phyloP scores from a whole-genome alignment of 1,140 invertebrate species.

The Eubasilissa regina region DNA sequence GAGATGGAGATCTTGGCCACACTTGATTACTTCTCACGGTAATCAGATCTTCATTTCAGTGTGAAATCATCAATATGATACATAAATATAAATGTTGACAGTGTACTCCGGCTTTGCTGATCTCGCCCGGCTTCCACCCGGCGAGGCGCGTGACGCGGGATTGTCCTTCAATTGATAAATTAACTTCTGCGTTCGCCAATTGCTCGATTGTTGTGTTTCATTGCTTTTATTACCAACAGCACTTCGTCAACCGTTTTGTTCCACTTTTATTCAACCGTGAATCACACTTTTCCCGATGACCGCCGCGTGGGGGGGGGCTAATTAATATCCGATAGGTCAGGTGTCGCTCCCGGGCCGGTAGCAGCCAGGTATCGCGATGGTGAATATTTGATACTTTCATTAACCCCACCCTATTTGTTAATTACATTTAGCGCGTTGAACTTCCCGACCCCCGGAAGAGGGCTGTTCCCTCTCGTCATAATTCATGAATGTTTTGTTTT shows the following conservation, averaged over 20 bases:
- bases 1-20: too few relatives aligned
- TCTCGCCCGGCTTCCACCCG: background rate
- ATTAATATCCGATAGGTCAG: slow-evolving; percentile 31
- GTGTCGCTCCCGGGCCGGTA: too few relatives aligned
- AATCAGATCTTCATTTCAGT: too few relatives aligned
- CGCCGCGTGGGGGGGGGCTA: too few relatives aligned
- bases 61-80: too few relatives aligned
- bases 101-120: too few relatives aligned
- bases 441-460: background rate
- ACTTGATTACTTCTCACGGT: too few relatives aligned
- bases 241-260: background rate
- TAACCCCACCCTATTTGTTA: slow-evolving; percentile 5
- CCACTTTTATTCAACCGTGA: background rate
- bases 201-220: background rate
- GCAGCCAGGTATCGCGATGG: background rate
- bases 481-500: background rate
- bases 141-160: background rate
- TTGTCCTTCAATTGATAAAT: background rate
- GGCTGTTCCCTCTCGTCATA: background rate
- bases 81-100: too few relatives aligned
- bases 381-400: slow-evolving; percentile 28
- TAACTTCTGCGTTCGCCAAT: background rate
- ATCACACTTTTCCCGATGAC: background rate
- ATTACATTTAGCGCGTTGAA: slow-evolving; percentile 8
- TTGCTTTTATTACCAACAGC: too few relatives aligned